These are phyloP conservation scores for Athripsodes cinereus DNA, from an alignment of 2,888 invertebrate species.

Conservation along the genomic window DNA sequence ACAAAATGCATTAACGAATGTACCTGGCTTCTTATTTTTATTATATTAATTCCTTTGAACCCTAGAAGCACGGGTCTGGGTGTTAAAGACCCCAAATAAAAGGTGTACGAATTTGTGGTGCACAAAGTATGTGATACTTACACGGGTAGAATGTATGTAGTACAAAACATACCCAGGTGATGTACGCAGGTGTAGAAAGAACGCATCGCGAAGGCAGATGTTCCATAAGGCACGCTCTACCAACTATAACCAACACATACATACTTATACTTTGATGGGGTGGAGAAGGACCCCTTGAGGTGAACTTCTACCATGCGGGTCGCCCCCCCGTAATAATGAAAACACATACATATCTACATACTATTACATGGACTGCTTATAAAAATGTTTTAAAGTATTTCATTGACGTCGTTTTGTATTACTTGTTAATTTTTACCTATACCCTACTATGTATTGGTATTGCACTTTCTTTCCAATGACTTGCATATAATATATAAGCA, in stretches of 20 bases:
- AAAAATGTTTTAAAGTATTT: too few species aligned
- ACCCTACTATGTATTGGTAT: too few species aligned
- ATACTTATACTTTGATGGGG: not conserved
- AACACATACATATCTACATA: not conserved
- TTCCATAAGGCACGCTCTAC: conserved; percentile 19
- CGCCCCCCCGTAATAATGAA: not conserved
- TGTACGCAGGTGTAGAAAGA: conserved; percentile 15
- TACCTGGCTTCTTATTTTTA: too few species aligned
- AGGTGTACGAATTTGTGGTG: conserved; percentile 2
- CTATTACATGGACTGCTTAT: too few species aligned
- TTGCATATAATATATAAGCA: too few species aligned
- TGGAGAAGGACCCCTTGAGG: conserved; percentile 2
- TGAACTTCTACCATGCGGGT: not conserved
- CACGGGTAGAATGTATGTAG: too few species aligned
- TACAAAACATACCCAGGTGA: conserved; percentile 12
- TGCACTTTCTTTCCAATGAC: too few species aligned
- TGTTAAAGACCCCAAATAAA: not conserved
- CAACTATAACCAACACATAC: not conserved
- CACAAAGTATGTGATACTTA: not conserved
- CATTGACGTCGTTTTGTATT: too few species aligned
- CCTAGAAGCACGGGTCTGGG: not conserved
- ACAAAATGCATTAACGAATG: too few species aligned
- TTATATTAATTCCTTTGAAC: too few species aligned
- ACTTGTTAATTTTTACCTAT: too few species aligned
- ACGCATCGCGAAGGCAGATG: conserved; percentile 12